phyloP scores from a whole-genome alignment of 2,797 vertebrate genomes.

The Lacerta viridis region DNA sequence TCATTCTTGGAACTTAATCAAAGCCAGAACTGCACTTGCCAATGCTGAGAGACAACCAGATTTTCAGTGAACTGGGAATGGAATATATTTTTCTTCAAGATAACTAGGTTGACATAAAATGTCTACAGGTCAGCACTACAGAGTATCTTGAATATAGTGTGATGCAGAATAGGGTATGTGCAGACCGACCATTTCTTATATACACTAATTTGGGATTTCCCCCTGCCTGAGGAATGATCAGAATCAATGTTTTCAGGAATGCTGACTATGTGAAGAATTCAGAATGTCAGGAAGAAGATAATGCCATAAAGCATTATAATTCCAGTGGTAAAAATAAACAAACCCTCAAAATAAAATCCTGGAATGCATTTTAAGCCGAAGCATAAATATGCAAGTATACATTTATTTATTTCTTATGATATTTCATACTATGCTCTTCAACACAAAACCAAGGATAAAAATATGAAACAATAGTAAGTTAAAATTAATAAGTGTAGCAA shows the following conservation, averaged over 20 bases:
- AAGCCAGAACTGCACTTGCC: fast-evolving
- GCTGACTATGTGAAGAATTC: slow-evolving; percentile 1
- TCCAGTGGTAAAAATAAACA: neutral
- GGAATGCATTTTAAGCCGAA: neutral
- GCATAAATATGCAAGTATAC: neutral
- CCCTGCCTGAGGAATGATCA: neutral
- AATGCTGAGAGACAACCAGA: neutral
- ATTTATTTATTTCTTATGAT: neutral
- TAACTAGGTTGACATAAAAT: slow-evolving; percentile 13
- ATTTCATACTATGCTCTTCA: neutral
- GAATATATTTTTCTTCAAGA: neutral
- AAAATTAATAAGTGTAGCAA: neutral
- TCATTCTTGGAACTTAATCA: neutral
- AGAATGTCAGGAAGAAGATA: neutral
- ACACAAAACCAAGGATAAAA: neutral
- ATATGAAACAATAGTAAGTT: neutral
- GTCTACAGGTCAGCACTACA: neutral
- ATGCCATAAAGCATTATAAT: neutral
- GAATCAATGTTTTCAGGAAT: neutral
- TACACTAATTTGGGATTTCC: neutral
- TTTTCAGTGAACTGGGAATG: neutral
- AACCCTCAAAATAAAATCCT: neutral
- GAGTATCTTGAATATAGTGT: fast-evolving
- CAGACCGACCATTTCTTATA: neutral
- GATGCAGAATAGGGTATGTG: neutral